Base-by-base conservation (phyloP, 1,140 invertebrate species). In the Euglossa dilemma region DNA sequence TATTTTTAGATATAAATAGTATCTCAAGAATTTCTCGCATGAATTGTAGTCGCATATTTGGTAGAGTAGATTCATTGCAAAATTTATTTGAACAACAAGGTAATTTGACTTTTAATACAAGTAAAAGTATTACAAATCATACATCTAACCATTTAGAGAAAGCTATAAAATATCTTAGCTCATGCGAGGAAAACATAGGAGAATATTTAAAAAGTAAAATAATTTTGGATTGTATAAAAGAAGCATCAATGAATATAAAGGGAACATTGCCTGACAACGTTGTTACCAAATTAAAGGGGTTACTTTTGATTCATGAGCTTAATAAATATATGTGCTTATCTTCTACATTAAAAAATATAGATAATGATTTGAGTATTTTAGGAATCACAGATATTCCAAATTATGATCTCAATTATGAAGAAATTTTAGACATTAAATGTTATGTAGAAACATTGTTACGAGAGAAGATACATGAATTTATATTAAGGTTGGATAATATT, bases 361-460 rank as follows among this genome's bases (percentile, higher is more conserved):
- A 85, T 69, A 83, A 91, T 50, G 82, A 91, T 57, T 73, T 87
- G 57, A 86, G 52, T 14, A 52, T 92, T 43, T 80, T 93, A 54
- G 92, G 92, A 20, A 92, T 92, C 47, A 85, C 76, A 23, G 85
- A 92, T 85, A 66, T 91, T 66, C 85, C 89, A n/a, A 77, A 84
- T 45, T 64, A 72, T 83, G 81, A 89, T 59, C 84, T 92, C 12
- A 89, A 6, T 80, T 72, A 79, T 63, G 87, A 90, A 83, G 91
- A 93, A 61, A 90, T 83, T 66, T 74, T 90, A 73, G n/a, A 82
- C 9, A 72, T 91, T 4, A 92, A 87, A 82, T 87, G 63, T 66
- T 85, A 54, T 36, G 74, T 92, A 0, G 91, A 92, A 79, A 83
- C 79, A 69, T 75, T 89, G 18, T 56, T 92, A 64, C 69, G 85